Conservation (phyloP, 2,113 vertebrate genomes). For the Colossoma macropomum region DNA sequence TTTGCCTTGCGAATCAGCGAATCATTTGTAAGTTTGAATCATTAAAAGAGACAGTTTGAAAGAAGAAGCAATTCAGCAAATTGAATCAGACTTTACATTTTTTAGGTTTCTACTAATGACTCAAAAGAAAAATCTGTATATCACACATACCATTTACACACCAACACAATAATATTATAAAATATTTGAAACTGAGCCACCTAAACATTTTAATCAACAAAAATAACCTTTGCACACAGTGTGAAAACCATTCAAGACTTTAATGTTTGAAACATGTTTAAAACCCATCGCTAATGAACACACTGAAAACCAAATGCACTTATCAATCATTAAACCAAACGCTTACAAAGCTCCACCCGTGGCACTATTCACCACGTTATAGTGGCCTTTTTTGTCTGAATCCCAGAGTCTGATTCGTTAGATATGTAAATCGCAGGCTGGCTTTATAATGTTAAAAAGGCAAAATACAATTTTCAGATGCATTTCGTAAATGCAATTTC, state of each 20-base stretch:
- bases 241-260: constrained; percentile 63
- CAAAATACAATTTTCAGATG: not conserved
- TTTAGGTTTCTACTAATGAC: too few relatives aligned
- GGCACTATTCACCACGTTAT: not conserved
- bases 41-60: too few relatives aligned
- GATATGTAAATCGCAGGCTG: not conserved
- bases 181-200: too few relatives aligned
- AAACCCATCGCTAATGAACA: constrained; percentile 64
- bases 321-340: constrained; percentile 75
- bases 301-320: constrained; percentile 49
- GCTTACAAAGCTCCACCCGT: not conserved
- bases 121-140: too few relatives aligned
- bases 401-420: not conserved
- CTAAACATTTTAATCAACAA: too few relatives aligned
- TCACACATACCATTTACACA: too few relatives aligned
- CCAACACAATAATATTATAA: too few relatives aligned
- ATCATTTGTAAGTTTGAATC: too few relatives aligned
- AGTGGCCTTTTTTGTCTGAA: not conserved
- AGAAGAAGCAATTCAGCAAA: too few relatives aligned
- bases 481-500: not conserved
- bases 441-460: not conserved
- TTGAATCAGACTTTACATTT: too few relatives aligned
- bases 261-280: constrained; percentile 68
- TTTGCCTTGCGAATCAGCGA: too few relatives aligned
- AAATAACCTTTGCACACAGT: constrained; percentile 18